These are phyloP conservation scores for Drosophila equinoxialis DNA, from an alignment of 1,140 invertebrate genomes.

Conservation along the genomic window DNA sequence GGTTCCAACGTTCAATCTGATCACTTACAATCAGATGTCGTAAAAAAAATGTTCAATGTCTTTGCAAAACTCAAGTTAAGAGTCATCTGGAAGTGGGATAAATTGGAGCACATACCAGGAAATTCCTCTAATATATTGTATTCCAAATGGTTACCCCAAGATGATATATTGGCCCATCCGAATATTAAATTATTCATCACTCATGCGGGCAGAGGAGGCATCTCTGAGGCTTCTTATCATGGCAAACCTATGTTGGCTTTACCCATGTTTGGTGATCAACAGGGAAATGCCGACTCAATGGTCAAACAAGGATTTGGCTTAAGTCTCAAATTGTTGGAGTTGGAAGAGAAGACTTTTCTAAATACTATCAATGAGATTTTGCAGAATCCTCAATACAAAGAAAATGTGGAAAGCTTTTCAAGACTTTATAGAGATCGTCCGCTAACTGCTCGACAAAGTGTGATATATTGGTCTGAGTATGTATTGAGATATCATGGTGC, in stretches of 20 bases:
- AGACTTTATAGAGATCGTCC: conserved; percentile 67
- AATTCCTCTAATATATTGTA: conserved; percentile 85
- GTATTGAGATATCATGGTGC: conserved; percentile 83
- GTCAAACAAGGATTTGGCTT: conserved; percentile 72
- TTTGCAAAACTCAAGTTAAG: conserved; percentile 81
- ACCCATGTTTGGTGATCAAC: conserved; percentile 83
- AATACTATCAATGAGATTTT: conserved; percentile 43
- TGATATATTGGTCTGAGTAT: conserved; percentile 83
- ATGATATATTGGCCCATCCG: conserved; percentile 84
- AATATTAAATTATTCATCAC: conserved; percentile 88
- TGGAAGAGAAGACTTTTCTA: conserved; percentile 83
- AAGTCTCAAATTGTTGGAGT: conserved; percentile 78
- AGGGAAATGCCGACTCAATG: conserved; percentile 46
- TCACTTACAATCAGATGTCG: conserved; percentile 77
- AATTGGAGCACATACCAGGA: conserved; percentile 63
- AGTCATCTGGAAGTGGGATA: conserved; percentile 84
- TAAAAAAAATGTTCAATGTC: conserved; percentile 82
- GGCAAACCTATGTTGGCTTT: conserved; percentile 84
- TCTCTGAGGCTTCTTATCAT: conserved; percentile 84
- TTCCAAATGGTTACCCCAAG: conserved; percentile 86
- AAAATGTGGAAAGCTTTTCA: conserved; percentile 48
- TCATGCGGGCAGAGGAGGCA: conserved; percentile 87
- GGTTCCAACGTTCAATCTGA: conserved; percentile 84
- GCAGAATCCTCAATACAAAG: conserved; percentile 56
- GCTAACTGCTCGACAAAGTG: conserved; percentile 66